phyloP scores from a whole-genome alignment of 2,888 invertebrate species.

The Molorchus minor region DNA sequence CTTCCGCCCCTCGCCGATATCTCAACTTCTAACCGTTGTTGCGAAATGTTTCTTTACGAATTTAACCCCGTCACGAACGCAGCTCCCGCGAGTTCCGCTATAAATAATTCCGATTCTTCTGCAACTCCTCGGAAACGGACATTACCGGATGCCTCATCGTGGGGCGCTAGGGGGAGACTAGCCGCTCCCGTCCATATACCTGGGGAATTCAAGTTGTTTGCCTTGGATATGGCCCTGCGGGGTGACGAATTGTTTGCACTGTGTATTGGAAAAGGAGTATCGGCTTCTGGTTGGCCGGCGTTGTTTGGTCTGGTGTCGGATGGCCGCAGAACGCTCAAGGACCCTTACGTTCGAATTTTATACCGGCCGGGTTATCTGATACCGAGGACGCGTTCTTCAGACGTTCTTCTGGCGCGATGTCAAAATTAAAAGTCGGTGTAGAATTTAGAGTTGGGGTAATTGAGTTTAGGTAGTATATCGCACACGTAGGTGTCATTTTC shows the following conservation, averaged over 20 bases:
- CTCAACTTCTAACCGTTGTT: conserved; percentile 23
- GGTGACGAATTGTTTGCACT: conserved; percentile 42
- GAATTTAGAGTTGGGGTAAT: neutral
- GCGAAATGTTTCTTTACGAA: conserved; percentile 28
- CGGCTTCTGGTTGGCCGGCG: conserved; percentile 1
- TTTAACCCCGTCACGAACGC: conserved; percentile 30
- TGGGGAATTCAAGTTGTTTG: conserved; percentile 42
- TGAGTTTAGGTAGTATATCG: too few relatives aligned
- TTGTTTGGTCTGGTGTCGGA: conserved; percentile 2
- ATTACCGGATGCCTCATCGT: conserved; percentile 26
- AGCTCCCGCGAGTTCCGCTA: conserved; percentile 27
- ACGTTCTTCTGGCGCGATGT: neutral
- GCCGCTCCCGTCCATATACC: too few relatives aligned
- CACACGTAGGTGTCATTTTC: too few relatives aligned
- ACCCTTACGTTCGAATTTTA: neutral
- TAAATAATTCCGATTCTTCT: conserved; percentile 31
- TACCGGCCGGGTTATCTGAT: neutral
- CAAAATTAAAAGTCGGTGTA: neutral
- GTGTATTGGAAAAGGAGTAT: conserved; percentile 38
- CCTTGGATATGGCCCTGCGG: conserved; percentile 37
- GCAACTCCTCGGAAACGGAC: conserved; percentile 26
- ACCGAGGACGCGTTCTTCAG: neutral
- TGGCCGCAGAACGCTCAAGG: neutral
- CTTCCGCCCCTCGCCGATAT: conserved; percentile 24
- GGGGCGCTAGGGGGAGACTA: conserved; percentile 21